A percentile compares a stretch with the other conserved stretches of the same genome.
phyloP scores from a whole-genome alignment of 92 coral and sea anemone species.

The Bergia sp. region DNA sequence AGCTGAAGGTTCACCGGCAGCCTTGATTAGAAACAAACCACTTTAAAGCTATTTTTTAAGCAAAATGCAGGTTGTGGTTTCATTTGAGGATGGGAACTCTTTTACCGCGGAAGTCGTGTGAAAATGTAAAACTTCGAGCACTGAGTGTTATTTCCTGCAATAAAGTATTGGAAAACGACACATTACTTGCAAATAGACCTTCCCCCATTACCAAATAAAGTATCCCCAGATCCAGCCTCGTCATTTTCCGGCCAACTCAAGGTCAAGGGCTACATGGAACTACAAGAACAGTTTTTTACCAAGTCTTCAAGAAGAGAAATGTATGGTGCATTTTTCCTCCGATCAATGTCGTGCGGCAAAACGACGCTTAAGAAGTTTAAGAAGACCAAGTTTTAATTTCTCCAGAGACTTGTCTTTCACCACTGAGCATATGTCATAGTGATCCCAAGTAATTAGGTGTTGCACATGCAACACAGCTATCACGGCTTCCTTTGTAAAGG shows the following conservation, averaged over 20 bases:
- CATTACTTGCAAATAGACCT: no score
- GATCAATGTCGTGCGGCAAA: conserved; percentile 17
- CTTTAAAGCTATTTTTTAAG: not conserved
- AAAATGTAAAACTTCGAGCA: no score
- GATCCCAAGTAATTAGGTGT: conserved; percentile 46
- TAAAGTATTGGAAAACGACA: no score
- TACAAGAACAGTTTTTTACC: no score
- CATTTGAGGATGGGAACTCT: not conserved
- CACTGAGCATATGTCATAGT: conserved; percentile 33
- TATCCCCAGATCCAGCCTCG: not conserved
- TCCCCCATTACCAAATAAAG: no score
- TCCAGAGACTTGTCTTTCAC: conserved; percentile 10
- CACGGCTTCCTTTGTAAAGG: conserved; percentile 36
- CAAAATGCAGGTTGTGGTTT: conserved; percentile 6
- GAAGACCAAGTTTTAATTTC: conserved; percentile 25
- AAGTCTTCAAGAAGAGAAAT: no score
- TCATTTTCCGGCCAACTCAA: no score
- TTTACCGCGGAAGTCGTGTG: not conserved
- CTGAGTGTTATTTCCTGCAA: no score
- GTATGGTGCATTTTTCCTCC: conserved; percentile 45
- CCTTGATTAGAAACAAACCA: not conserved
- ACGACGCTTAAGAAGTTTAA: conserved; percentile 22
- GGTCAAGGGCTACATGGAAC: no score
- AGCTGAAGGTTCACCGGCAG: not conserved
- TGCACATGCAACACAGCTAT: conserved; percentile 32